phyloP scores from a whole-genome alignment of 2,888 invertebrate genomes.

The Agrotis puta region DNA sequence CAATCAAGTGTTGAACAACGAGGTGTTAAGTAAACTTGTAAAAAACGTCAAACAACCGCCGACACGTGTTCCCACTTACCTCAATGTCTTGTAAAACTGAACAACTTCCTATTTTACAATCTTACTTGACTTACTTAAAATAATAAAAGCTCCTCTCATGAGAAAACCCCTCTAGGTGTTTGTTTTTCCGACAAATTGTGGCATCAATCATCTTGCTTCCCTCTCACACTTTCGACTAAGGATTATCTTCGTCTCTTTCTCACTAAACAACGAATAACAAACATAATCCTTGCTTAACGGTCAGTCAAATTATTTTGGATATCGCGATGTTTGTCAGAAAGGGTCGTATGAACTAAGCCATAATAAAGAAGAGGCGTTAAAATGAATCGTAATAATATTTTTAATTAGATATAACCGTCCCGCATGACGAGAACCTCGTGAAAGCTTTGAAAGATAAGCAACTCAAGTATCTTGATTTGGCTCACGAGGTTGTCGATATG shows the following conservation, averaged over 20 bases:
- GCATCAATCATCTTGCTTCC: slow-evolving; percentile 72
- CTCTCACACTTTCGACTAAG: slow-evolving; percentile 55
- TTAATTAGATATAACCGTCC: no score
- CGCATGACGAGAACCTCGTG: no score
- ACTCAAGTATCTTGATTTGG: no score
- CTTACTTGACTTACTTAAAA: slow-evolving; percentile 39
- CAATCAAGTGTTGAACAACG: slow-evolving; percentile 15
- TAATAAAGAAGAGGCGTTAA: no score
- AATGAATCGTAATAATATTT: no score
- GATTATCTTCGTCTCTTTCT: slow-evolving; percentile 66
- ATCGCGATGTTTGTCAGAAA: slow-evolving; percentile 30
- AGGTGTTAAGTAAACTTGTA: slow-evolving; percentile 20
- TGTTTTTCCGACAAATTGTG: slow-evolving; percentile 81
- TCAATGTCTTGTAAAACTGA: slow-evolving; percentile 33
- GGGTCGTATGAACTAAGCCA: not conserved
- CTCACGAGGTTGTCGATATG: no score
- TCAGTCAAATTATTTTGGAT: slow-evolving; percentile 62
- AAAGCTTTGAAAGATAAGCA: no score
- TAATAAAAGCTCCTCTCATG: slow-evolving; percentile 37
- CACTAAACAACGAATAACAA: slow-evolving; percentile 54
- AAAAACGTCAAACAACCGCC: slow-evolving; percentile 16
- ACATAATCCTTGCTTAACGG: slow-evolving; percentile 76
- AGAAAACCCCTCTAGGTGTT: slow-evolving; percentile 71
- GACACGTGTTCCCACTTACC: slow-evolving; percentile 56
- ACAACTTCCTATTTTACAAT: slow-evolving; percentile 38